phyloP scores from a whole-genome alignment of 2,113 vertebrate genomes.

The Paraplagusia blochii region DNA sequence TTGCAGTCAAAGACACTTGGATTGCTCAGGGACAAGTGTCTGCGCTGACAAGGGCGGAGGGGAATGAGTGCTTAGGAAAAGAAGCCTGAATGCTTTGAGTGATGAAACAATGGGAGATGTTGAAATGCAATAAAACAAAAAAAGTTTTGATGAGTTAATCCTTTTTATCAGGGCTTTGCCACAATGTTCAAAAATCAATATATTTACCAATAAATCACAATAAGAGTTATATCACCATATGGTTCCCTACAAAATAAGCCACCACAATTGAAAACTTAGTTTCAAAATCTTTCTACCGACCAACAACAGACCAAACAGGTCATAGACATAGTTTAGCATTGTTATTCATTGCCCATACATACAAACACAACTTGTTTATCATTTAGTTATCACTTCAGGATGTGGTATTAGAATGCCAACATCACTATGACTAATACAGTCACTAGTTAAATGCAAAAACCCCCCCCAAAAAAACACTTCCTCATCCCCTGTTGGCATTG shows the following conservation, averaged over 20 bases:
- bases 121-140: constrained; percentile 33
- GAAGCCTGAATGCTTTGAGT: background rate
- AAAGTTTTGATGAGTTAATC: background rate
- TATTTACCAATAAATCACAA: too few species aligned
- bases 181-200: too few species aligned
- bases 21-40: constrained; percentile 64
- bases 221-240: too few species aligned
- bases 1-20: constrained; percentile 48
- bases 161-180: too few species aligned
- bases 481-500: constrained; percentile 45
- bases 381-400: constrained; percentile 13
- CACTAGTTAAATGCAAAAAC: constrained; percentile 59
- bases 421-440: constrained; percentile 43
- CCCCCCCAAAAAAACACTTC: constrained; percentile 56
- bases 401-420: constrained; percentile 35
- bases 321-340: background rate
- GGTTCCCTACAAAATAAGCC: too few species aligned
- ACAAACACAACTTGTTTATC: background rate
- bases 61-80: constrained; percentile 26
- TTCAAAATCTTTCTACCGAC: too few species aligned
- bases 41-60: constrained; percentile 37
- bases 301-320: too few species aligned
- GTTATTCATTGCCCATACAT: background rate
- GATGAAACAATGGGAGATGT: constrained; percentile 22
- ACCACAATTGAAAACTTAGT: too few species aligned